Evolutionary conservation across 2,888 invertebrate genomes (phyloP).

Genomic region (Prosopocoilus inquinatus): DNA sequence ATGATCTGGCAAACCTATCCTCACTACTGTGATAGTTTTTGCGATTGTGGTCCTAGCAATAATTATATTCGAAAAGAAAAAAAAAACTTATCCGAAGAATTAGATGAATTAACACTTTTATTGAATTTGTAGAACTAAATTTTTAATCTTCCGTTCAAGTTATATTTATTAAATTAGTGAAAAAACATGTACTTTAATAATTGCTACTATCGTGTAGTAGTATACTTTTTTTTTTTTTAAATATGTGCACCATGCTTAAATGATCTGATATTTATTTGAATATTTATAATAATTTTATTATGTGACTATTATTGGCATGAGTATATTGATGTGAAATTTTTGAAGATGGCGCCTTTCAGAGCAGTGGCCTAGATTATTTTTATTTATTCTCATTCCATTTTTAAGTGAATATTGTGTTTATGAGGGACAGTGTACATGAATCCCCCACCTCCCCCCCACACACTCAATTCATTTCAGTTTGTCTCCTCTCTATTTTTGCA

Average conservation of each 20-base stretch:
- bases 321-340: no score
- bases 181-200: not conserved
- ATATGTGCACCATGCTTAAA: not conserved
- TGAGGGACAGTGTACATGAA: no score
- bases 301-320: not conserved
- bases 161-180: not conserved
- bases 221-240: not conserved
- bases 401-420: no score
- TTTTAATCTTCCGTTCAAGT: not conserved
- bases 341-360: no score
- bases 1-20: slow-evolving; percentile 4
- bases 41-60: slow-evolving; percentile 5
- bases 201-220: not conserved
- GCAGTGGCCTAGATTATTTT: no score
- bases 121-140: slow-evolving; percentile 2
- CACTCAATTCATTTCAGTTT: no score
- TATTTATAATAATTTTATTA: slow-evolving; percentile 2
- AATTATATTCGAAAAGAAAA: not conserved
- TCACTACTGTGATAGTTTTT: slow-evolving; percentile 5
- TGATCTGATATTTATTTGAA: slow-evolving; percentile 3
- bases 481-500: no score
- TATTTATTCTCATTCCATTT: no score
- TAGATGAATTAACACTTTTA: not conserved
- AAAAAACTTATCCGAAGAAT: not conserved
- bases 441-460: no score